phyloP scores from a whole-genome alignment of 2,113 vertebrate species.

The Gambusia holbrooki region DNA sequence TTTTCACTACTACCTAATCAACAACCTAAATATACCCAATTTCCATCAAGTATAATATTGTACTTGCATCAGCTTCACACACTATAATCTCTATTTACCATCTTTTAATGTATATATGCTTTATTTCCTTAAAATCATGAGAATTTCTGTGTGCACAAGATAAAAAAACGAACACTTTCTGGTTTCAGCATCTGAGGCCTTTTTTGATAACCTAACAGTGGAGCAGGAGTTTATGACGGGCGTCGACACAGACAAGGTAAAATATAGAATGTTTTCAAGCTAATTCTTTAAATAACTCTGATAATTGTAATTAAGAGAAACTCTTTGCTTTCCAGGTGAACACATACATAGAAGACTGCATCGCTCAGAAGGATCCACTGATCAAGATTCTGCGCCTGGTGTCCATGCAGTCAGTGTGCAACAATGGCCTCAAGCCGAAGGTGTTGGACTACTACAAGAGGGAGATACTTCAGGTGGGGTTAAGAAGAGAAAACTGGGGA shows the following conservation, averaged over 20 bases:
- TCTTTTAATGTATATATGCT: too few relatives aligned
- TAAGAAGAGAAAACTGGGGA: neutral
- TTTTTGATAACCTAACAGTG: slow-evolving; percentile 97
- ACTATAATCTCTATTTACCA: too few relatives aligned
- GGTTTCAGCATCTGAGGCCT: slow-evolving; percentile 93
- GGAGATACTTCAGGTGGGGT: slow-evolving; percentile 93
- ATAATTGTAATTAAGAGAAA: neutral
- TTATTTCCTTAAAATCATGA: too few relatives aligned
- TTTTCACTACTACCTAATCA: too few relatives aligned
- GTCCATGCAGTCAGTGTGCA: slow-evolving; percentile 96
- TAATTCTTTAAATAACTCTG: neutral
- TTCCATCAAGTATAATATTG: too few relatives aligned
- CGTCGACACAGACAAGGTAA: slow-evolving; percentile 96
- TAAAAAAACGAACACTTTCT: slow-evolving; percentile 1
- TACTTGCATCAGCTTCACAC: too few relatives aligned
- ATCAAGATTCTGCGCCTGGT: slow-evolving; percentile 92
- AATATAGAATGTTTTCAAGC: neutral
- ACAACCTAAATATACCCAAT: too few relatives aligned
- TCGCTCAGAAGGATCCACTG: slow-evolving; percentile 92
- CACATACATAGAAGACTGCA: slow-evolving; percentile 93
- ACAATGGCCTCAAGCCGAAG: slow-evolving; percentile 95
- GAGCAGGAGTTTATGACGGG: slow-evolving; percentile 99
- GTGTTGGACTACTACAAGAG: slow-evolving; percentile 94
- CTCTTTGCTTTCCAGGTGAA: slow-evolving; percentile 78
- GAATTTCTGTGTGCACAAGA: neutral